Conservation (phyloP, 2,113 vertebrate species). For the Lampris megalopsis region DNA sequence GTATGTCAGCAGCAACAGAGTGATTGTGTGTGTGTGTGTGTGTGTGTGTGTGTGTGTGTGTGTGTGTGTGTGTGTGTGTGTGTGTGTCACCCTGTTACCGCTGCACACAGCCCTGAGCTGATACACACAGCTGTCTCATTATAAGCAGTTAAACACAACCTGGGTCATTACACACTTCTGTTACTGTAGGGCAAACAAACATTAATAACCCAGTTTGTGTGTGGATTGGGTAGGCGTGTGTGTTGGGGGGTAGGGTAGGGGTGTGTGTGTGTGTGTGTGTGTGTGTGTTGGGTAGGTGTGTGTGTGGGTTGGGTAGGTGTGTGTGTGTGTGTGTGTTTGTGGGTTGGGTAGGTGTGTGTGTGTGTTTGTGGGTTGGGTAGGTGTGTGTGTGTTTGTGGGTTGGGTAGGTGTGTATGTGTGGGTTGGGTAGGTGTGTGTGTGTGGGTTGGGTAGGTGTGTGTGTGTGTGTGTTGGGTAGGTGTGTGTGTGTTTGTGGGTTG, state of each 20-base stretch:
- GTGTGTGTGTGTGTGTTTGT: background rate
- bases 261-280: background rate
- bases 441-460: too few relatives aligned
- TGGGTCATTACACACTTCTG: conserved; percentile 46
- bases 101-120: conserved; percentile 39
- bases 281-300: background rate
- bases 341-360: too few relatives aligned
- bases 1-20: background rate
- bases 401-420: too few relatives aligned
- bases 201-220: background rate
- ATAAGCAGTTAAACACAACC: conserved; percentile 58
- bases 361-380: too few relatives aligned
- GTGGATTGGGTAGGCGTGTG: background rate
- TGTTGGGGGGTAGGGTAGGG: background rate
- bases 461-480: too few relatives aligned
- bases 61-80: conserved; percentile 33
- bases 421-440: too few relatives aligned
- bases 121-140: conserved; percentile 62
- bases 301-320: background rate
- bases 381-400: too few relatives aligned
- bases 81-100: conserved; percentile 60
- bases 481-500: too few relatives aligned
- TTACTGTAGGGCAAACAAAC: conserved; percentile 42
- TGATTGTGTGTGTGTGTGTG: conserved; percentile 4
- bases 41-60: conserved; percentile 3